Conservation (phyloP, 2,113 vertebrate species). For the Salvelinus namaycush region DNA sequence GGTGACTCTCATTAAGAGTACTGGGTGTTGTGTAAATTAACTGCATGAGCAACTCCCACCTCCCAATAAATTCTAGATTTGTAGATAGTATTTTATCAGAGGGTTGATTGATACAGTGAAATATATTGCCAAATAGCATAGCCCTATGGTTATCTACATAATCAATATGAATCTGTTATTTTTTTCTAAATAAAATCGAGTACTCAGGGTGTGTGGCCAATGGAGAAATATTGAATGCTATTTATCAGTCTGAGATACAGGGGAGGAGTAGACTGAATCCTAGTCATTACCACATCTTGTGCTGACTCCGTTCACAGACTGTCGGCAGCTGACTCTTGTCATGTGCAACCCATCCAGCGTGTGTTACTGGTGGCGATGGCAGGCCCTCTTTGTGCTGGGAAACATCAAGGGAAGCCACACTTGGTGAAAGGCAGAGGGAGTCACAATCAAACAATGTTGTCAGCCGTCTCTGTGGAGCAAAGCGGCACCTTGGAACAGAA, state of each 20-base stretch:
- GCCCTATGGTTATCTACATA: not conserved
- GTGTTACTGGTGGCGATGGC: not conserved
- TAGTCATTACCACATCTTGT: slow-evolving; percentile 50
- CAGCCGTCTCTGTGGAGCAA: slow-evolving; percentile 34
- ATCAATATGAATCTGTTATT: not conserved
- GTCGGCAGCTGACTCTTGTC: slow-evolving; percentile 45
- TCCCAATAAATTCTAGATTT: too few relatives aligned
- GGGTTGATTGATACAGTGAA: not conserved
- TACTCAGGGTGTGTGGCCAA: not conserved
- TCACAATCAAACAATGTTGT: slow-evolving; percentile 49
- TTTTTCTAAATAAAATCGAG: not conserved
- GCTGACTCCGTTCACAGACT: slow-evolving; percentile 37
- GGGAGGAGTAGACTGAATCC: slow-evolving; percentile 27
- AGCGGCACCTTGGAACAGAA: slow-evolving; percentile 36
- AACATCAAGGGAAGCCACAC: slow-evolving; percentile 46
- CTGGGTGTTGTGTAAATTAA: not conserved
- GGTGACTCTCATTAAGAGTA: not conserved
- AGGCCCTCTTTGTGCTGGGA: slow-evolving; percentile 37
- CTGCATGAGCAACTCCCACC: too few relatives aligned
- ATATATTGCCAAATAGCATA: not conserved
- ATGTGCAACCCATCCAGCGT: slow-evolving; percentile 44
- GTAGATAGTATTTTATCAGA: not conserved
- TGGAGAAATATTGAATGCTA: not conserved
- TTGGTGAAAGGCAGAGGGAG: slow-evolving; percentile 36
- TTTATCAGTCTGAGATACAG: slow-evolving; percentile 35